Percentiles rank a stretch among this genome's conserved stretches.
These are phyloP conservation scores for Sinopyrophorus schimmeli DNA, from an alignment of 2,888 invertebrate species.

Conservation along the genomic window DNA sequence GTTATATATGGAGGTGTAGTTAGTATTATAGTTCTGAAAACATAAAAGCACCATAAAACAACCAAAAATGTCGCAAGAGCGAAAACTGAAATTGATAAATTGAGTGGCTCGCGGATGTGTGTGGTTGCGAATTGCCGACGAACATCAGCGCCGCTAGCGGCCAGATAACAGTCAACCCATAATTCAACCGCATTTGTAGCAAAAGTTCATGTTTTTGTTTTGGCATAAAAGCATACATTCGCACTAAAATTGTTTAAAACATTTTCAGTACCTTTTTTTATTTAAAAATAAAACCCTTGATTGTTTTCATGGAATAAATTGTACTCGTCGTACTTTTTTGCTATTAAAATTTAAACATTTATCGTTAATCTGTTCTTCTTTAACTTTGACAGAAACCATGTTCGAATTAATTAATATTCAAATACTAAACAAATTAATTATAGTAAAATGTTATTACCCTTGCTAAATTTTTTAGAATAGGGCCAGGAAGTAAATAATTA, in stretches of 20 bases:
- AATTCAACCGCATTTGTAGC: conserved; percentile 32
- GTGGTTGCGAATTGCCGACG: conserved; percentile 34
- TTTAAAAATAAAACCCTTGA: no score
- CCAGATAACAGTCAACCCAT: conserved; percentile 32
- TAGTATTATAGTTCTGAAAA: conserved; percentile 29
- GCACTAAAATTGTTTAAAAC: conserved; percentile 25
- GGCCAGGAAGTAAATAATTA: no score
- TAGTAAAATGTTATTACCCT: no score
- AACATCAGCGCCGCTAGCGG: conserved; percentile 33
- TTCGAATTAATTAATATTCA: no score
- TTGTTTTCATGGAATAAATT: no score
- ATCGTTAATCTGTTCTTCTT: no score
- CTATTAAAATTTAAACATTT: no score
- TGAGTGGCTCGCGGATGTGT: conserved; percentile 35
- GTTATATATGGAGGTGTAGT: conserved; percentile 24
- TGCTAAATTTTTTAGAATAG: no score
- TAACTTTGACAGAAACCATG: no score
- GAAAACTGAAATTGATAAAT: conserved; percentile 37
- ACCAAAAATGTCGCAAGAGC: conserved; percentile 32
- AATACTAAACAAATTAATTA: no score
- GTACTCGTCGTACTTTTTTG: no score
- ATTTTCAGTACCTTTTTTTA: no score
- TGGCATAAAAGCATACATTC: conserved; percentile 17
- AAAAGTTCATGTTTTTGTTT: conserved; percentile 28
- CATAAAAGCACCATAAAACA: conserved; percentile 33